Conservation (phyloP, 2,888 invertebrate species). For the Agrilus mali region DNA sequence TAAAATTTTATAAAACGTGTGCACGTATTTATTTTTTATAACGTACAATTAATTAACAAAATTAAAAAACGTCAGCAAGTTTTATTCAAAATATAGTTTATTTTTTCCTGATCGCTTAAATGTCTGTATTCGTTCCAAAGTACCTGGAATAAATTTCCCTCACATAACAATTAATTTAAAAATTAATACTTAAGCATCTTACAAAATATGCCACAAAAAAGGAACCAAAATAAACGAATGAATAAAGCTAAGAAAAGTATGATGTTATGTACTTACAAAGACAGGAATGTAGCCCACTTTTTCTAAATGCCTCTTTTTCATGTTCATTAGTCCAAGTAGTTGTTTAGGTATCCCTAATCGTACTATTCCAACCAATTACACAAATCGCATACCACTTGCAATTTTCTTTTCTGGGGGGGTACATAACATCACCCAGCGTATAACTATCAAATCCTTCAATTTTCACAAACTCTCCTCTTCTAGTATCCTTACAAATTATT, state of each 20-base stretch:
- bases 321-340: slow-evolving; percentile 43
- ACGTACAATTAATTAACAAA: neutral
- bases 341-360: slow-evolving; percentile 38
- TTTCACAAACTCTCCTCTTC: slow-evolving; percentile 38
- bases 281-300: slow-evolving; percentile 45
- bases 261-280: slow-evolving; percentile 35
- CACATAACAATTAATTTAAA: too few species aligned
- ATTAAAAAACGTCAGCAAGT: slow-evolving; percentile 1
- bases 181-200: neutral
- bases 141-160: slow-evolving; percentile 14
- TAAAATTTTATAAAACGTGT: too few species aligned
- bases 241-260: slow-evolving; percentile 3
- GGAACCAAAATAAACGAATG: neutral
- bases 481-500: slow-evolving; percentile 31
- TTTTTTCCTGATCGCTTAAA: slow-evolving; percentile 12
- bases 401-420: slow-evolving; percentile 16
- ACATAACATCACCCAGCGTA: slow-evolving; percentile 37
- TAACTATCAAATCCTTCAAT: slow-evolving; percentile 35
- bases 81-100: slow-evolving; percentile 15
- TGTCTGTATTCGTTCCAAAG: slow-evolving; percentile 19
- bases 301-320: slow-evolving; percentile 51
- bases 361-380: slow-evolving; percentile 48
- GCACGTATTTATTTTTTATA: neutral
- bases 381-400: slow-evolving; percentile 44
- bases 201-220: too few species aligned